Evolutionary conservation across 2,113 vertebrate genomes (phyloP), one percentile per base, ranked within the genome.

Genomic region (Leptobrachium leishanense): DNA sequence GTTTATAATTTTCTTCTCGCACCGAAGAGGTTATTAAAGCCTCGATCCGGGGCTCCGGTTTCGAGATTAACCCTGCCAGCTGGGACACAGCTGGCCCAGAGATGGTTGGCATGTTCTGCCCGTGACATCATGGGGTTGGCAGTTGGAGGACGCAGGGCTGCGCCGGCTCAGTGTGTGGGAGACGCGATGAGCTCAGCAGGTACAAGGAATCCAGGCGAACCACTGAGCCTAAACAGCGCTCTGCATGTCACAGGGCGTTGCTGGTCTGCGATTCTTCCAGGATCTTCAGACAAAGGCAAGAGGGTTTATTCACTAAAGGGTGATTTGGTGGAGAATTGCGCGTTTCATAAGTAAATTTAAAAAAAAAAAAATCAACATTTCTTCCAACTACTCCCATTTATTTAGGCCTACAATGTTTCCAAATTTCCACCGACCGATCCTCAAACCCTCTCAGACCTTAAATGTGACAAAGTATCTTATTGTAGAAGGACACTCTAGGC

Each of bases 71-170:
- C 69, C 15, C 31, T 72, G 39, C 68, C 76, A 72, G 76, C 68
- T 79, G 76, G 59, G 63, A 40, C 63, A 66, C 76, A 79, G 76
- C 76, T 72, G 76, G 76, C 76, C 2, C 68, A 64, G 44, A 6
- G 40, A 41, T 43, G 20, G 6, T 57, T 72, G 68, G 76, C 76
- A 72, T 79, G 69, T 59, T 65, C 13, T 72, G 54, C 57, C 31
- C 15, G 13, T 79, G 76, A 72, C 76, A 79, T 79, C 68, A 79
- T 40, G 41, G 9, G 46, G n/a, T 2, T 54, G 43, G 11, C 12
- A 2, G 42, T 70, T 39, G n/a, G 62, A 55, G 20, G 42, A 72
- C 4, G 44, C 6, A 15, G 43, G 53, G 20, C 42, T 31, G 44
- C n/a, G 15, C 20, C 64, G 20, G 20, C 20, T 31, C 20, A 31